phyloP scores from a whole-genome alignment of 2,113 vertebrate species.

The Grammomys dolichurus region DNA sequence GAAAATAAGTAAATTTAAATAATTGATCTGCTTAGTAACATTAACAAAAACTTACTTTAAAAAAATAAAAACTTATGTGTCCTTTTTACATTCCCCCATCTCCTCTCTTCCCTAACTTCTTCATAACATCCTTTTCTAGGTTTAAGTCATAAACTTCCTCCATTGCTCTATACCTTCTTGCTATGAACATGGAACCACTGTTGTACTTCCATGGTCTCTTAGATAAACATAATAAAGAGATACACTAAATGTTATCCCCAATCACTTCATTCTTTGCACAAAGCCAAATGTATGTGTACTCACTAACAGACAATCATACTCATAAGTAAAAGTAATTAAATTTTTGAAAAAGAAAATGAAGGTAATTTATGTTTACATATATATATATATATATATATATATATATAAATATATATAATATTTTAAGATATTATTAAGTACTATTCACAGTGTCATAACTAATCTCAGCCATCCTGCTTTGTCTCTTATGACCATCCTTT shows the following conservation, averaged over 20 bases:
- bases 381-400: no score
- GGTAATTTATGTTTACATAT: no score
- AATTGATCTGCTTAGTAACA: not conserved
- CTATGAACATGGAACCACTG: not conserved
- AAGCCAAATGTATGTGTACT: not conserved
- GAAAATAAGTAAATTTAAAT: not conserved
- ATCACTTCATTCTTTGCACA: no score
- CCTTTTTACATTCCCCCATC: rapidly evolving
- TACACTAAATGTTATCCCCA: not conserved
- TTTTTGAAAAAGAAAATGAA: not conserved
- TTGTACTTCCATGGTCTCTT: not conserved
- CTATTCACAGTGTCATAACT: not conserved
- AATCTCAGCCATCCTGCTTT: not conserved
- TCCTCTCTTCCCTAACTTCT: not conserved
- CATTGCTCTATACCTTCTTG: not conserved
- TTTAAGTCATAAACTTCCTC: not conserved
- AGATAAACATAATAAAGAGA: not conserved
- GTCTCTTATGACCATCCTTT: not conserved
- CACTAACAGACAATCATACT: not conserved
- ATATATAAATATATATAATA: no score
- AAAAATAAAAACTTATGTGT: not conserved
- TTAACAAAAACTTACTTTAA: not conserved
- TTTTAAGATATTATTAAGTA: not conserved
- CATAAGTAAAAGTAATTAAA: not conserved
- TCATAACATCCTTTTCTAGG: not conserved